Base-by-base conservation (phyloP, 2,797 vertebrate genomes). In the Malacoctenus gilli region DNA sequence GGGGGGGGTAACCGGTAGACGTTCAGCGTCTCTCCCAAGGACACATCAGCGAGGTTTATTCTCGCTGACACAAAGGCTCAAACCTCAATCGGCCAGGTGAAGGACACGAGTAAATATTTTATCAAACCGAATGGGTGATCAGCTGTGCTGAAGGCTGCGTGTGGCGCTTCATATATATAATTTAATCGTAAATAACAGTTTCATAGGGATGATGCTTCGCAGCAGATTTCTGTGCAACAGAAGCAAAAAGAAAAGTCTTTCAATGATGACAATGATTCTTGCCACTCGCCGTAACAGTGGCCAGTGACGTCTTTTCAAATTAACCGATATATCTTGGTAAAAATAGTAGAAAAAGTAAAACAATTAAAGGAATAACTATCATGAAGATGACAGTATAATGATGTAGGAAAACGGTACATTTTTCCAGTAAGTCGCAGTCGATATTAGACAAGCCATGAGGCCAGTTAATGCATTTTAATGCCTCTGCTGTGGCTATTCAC, bases 1-100 rank as follows among this genome's bases (percentile, higher is more conserved):
- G n/a, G n/a, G n/a, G n/a, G n/a, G n/a, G n/a, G 25, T 6, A 28
- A 9, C 43, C 39, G 10, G 15, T 20, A 59, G 57, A 53, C 42
- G 38, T 55, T 52, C 43, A 53, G 39, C 16, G 30, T 61, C 19
- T 61, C 36, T 47, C 20, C 57, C 51, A 81, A 67, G 47, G 66
- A 59, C 48, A 52, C 9, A 18, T 37, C 60, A 57, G 46, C 42
- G 10, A 44, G 25, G 43, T 40, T 79, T 59, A 48, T 40, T 55
- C 38, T 48, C 37, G 16, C 49, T 61, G 47, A 59, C 28, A 44
- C 16, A 57, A 50, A 72, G 19, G 8, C 53, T 47, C 12, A 3
- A 38, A 34, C 32, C n/a, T 48, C 23, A 39, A 20, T 34, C 37
- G 12, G 44, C 7, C 28, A 43, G 23, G 19, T 59, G 36, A 59